These are phyloP conservation scores for Acanthis flammea DNA, from an alignment of 2,797 vertebrate species.

Conservation along the genomic window DNA sequence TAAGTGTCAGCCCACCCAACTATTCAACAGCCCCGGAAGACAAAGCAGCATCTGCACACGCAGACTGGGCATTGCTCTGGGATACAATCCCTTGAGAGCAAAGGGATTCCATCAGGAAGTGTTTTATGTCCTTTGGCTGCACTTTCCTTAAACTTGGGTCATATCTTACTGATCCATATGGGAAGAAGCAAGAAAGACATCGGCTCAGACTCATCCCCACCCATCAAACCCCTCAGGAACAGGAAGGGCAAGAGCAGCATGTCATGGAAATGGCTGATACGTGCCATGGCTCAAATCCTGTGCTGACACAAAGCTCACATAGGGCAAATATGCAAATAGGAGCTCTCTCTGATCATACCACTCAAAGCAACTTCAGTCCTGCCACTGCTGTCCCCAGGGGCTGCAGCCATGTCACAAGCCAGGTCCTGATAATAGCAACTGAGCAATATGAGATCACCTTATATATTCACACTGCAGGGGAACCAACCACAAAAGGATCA, in stretches of 20 bases:
- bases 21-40: accelerated
- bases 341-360: neutral
- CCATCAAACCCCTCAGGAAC: neutral
- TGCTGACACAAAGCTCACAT: neutral
- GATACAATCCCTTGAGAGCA: neutral
- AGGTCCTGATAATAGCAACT: neutral
- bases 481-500: neutral
- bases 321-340: neutral
- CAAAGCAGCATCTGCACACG: neutral
- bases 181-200: neutral
- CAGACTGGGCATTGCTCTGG: neutral
- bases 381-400: neutral
- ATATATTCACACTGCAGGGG: neutral
- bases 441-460: neutral
- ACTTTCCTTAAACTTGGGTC: neutral
- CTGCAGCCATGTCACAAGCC: neutral
- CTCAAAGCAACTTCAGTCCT: neutral
- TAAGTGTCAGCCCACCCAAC: neutral
- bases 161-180: neutral
- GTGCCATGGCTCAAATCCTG: neutral
- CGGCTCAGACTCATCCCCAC: neutral
- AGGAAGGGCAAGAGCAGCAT: neutral
- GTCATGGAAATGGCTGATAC: neutral
- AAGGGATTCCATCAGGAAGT: neutral
- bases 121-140: neutral